phyloP scores from a whole-genome alignment of 1,140 invertebrate genomes.

The Drosophila ironensis region DNA sequence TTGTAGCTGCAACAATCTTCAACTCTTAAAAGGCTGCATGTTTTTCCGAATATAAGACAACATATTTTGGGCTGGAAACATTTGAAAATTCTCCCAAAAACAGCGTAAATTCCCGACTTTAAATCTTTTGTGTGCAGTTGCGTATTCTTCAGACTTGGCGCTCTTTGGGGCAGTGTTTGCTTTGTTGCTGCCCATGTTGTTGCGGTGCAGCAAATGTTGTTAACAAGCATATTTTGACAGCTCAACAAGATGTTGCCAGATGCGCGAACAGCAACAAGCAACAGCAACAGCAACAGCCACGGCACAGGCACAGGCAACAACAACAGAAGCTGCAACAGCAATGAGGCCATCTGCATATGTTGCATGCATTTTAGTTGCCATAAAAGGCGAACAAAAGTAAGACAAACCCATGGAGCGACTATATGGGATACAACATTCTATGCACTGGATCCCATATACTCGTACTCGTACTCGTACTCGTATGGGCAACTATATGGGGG shows the following conservation, averaged over 20 bases:
- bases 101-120: no score
- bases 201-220: slow-evolving; percentile 79
- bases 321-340: slow-evolving; percentile 11
- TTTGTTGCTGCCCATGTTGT: slow-evolving; percentile 26
- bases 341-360: slow-evolving; percentile 67
- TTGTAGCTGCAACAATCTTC: no score
- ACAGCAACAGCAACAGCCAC: slow-evolving; percentile 14
- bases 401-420: slow-evolving; percentile 39
- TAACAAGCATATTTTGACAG: slow-evolving; percentile 80
- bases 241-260: slow-evolving; percentile 79
- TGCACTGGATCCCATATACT: no score
- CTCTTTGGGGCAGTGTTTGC: slow-evolving; percentile 14
- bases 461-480: no score
- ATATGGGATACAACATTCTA: no score
- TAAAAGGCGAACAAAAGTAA: slow-evolving; percentile 60
- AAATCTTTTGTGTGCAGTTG: no score
- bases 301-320: slow-evolving; percentile 16
- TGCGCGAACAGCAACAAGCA: slow-evolving; percentile 66
- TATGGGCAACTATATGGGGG: slow-evolving; percentile 19
- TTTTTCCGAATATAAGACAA: no score
- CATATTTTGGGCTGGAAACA: background rate
- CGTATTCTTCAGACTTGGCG: slow-evolving; percentile 11
- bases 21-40: no score
- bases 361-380: slow-evolving; percentile 41
- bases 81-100: no score